Percentiles rank a stretch among this genome's conserved stretches.
phyloP scores from a whole-genome alignment of 2,113 vertebrate genomes.

The Prionailurus viverrinus region DNA sequence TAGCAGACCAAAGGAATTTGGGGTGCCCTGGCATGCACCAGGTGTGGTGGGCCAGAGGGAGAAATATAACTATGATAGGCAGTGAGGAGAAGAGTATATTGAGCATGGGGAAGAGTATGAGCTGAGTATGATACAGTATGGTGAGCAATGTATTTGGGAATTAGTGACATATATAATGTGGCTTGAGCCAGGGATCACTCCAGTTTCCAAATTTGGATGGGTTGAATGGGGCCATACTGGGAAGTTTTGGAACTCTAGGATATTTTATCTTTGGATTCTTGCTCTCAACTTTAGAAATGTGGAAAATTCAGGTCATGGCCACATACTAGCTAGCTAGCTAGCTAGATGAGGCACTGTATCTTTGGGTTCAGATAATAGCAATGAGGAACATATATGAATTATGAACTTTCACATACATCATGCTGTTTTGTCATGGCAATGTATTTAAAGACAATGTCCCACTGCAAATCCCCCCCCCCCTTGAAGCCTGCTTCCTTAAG shows the following conservation, averaged over 20 bases:
- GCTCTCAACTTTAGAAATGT: slow-evolving; percentile 32
- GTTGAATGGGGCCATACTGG: background rate
- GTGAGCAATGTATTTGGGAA: background rate
- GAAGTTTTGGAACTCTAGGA: background rate
- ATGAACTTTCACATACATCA: slow-evolving; percentile 35
- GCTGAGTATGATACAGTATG: background rate
- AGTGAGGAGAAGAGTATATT: background rate
- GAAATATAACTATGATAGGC: background rate
- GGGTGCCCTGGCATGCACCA: background rate
- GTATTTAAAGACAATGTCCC: slow-evolving; percentile 31
- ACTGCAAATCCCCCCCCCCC: background rate
- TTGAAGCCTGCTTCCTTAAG: background rate
- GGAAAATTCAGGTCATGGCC: slow-evolving; percentile 30
- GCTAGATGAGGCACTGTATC: background rate
- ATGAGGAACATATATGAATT: slow-evolving; percentile 50
- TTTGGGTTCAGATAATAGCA: slow-evolving; percentile 11
- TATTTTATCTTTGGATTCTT: slow-evolving; percentile 46
- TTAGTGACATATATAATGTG: background rate
- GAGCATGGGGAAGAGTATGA: background rate
- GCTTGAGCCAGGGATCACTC: background rate
- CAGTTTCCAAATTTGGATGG: background rate
- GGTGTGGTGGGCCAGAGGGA: background rate
- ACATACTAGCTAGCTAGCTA: background rate
- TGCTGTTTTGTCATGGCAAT: slow-evolving; percentile 1
- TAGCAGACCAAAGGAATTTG: background rate